phyloP scores from a whole-genome alignment of 2,797 vertebrate genomes.

The Monodelphis domestica region DNA sequence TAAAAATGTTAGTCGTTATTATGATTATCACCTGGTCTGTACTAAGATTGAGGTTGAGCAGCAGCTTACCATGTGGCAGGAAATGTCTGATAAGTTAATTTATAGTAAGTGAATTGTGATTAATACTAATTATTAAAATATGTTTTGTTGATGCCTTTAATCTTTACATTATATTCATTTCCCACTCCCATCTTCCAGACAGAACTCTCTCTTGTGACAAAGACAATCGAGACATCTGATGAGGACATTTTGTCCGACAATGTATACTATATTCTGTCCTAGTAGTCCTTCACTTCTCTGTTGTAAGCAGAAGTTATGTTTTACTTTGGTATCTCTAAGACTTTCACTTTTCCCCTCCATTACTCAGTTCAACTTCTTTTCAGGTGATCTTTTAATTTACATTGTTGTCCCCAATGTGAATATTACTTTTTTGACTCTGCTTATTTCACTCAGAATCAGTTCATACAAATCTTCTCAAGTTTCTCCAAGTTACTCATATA shows the following conservation, averaged over 20 bases:
- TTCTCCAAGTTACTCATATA: not conserved
- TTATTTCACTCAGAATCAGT: not conserved
- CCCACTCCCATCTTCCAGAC: not conserved
- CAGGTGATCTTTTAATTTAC: not conserved
- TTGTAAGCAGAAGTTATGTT: not conserved
- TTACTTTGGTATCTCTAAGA: not conserved
- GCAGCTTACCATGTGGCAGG: not conserved
- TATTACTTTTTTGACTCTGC: not conserved
- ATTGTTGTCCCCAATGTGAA: not conserved
- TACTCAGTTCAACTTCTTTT: not conserved
- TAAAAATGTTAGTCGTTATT: not conserved
- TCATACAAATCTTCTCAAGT: not conserved
- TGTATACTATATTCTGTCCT: not conserved
- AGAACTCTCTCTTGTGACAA: not conserved
- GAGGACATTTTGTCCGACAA: not conserved
- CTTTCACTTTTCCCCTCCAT: not conserved
- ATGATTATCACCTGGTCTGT: not conserved
- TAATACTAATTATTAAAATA: not conserved
- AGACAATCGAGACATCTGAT: not conserved
- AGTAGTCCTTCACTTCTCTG: not conserved
- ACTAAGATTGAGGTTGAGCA: not conserved
- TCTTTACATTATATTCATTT: not conserved
- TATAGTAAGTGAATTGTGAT: not conserved
- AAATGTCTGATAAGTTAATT: not conserved
- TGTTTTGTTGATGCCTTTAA: not conserved